phyloP scores from a whole-genome alignment of 2,797 vertebrate species.

The Graptemys geographica region DNA sequence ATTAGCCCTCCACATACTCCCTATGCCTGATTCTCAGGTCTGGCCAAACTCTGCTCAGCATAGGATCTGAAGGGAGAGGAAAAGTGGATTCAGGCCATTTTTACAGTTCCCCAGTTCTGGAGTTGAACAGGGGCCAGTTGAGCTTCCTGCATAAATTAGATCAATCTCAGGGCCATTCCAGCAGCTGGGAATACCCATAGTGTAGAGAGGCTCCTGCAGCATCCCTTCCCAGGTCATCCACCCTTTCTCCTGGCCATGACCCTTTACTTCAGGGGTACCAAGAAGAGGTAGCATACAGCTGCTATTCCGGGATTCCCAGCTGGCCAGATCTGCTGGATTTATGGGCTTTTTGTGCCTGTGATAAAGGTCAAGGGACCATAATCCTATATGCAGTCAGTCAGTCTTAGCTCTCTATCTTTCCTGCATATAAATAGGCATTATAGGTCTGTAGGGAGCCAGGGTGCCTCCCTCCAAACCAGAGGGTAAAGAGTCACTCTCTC shows the following conservation, averaged over 20 bases:
- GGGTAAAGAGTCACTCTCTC: no score
- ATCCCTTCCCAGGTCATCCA: background rate
- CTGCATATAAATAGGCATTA: background rate
- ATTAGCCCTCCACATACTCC: background rate
- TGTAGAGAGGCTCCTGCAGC: background rate
- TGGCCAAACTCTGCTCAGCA: background rate
- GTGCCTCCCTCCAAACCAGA: no score
- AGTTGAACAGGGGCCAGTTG: background rate
- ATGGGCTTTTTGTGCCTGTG: background rate
- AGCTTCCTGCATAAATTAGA: background rate
- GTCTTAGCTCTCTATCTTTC: background rate
- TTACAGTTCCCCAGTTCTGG: background rate
- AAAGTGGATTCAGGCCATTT: background rate
- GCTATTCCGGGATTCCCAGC: background rate
- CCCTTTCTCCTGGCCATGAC: background rate
- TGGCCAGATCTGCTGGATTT: background rate
- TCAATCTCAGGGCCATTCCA: background rate
- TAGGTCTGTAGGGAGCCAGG: no score
- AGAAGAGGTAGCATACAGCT: background rate
- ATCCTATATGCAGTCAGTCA: fast-evolving
- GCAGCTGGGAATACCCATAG: background rate
- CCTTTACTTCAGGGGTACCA: background rate
- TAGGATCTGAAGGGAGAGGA: background rate
- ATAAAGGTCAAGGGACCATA: background rate
- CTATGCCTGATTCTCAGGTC: background rate